Conservation (phyloP, 2,888 invertebrate genomes). For the Drosophila ezoana region DNA sequence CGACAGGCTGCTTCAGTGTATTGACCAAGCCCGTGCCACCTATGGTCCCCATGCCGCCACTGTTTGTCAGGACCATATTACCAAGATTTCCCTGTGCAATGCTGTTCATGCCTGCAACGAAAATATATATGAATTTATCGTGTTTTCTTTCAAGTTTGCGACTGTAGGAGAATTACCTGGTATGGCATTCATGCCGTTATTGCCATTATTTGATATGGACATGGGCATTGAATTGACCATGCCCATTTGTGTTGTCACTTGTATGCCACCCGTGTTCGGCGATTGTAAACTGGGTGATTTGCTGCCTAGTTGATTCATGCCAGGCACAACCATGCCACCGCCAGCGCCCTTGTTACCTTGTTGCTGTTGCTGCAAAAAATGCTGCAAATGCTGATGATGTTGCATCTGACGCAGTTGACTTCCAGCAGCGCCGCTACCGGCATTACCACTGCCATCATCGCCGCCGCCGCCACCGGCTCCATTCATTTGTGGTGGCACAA, state of each 20-base stretch:
- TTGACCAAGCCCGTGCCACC: slow-evolving; percentile 88
- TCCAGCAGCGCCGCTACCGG: slow-evolving; percentile 46
- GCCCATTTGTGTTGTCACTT: slow-evolving; percentile 89
- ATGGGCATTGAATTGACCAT: slow-evolving; percentile 89
- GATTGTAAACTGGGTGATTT: slow-evolving; percentile 94
- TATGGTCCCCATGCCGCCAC: slow-evolving; percentile 86
- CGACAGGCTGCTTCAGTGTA: slow-evolving; percentile 89
- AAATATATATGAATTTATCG: neutral
- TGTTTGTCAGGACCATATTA: slow-evolving; percentile 93
- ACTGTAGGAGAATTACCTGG: slow-evolving; percentile 86
- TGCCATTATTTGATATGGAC: slow-evolving; percentile 91
- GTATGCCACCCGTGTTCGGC: slow-evolving; percentile 92
- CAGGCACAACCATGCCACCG: slow-evolving; percentile 85
- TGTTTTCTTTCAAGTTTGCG: no score
- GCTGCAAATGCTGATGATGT: slow-evolving; percentile 87
- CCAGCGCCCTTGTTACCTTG: slow-evolving; percentile 80
- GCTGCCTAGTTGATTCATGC: slow-evolving; percentile 91
- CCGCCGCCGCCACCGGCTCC: slow-evolving; percentile 86
- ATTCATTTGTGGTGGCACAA: slow-evolving; percentile 86
- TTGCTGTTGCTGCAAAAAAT: slow-evolving; percentile 88
- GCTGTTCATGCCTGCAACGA: slow-evolving; percentile 88
- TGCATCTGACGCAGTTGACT: slow-evolving; percentile 85
- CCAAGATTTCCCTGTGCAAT: slow-evolving; percentile 86
- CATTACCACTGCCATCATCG: slow-evolving; percentile 49
- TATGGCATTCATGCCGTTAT: slow-evolving; percentile 90